Base-by-base conservation (phyloP, 2,888 invertebrate genomes). In the Polymixis flavicincta region DNA sequence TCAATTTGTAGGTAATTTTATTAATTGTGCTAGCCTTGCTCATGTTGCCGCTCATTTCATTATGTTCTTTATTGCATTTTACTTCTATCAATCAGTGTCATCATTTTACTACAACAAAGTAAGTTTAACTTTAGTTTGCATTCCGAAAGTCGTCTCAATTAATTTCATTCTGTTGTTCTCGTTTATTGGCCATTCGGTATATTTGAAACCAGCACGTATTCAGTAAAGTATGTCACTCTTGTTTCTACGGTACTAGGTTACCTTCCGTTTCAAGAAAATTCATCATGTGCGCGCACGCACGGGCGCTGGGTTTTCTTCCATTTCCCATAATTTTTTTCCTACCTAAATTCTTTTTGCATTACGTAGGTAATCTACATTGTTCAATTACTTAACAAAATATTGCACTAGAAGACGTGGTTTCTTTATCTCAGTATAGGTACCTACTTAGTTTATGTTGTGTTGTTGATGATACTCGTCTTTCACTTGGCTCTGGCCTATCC, bases 401-500 rank as follows among this genome's bases (percentile, higher is more conserved):
- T 25, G 17, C 74, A 37, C 25, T 25, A 52, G 4, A 61, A 57
- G 50, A 64, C 67, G 25, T 59, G 63, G 19, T 74, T 54, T 25
- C 22, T 57, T 63, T 13, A 37, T 48, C 19, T 76, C 6, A 17
- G 48, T 45, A 45, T 28, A 45, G 42, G 42, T 45, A 28, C 3
- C 2, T 59, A 25, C 3, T 4, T 60, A 28, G 19, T 57, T 42
- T 48, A 32, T 45, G 50, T 37, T 13, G 19, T 78, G 45, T 42
- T 32, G 52, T 28, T 64, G 72, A 74, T 42, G 48, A 48, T 37
- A 64, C 32, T 59, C n/a, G 19, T 25, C 60, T 73, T 9, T 55
- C 13, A 54, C 42, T 65, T 42, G 59, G 19, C 42, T 67, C n/a
- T 70, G 32, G 73, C 78, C 74, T 66, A 55, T 69, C 77, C 77